Base-by-base conservation (phyloP, 2,113 vertebrate genomes). In the Mixornis gularis region DNA sequence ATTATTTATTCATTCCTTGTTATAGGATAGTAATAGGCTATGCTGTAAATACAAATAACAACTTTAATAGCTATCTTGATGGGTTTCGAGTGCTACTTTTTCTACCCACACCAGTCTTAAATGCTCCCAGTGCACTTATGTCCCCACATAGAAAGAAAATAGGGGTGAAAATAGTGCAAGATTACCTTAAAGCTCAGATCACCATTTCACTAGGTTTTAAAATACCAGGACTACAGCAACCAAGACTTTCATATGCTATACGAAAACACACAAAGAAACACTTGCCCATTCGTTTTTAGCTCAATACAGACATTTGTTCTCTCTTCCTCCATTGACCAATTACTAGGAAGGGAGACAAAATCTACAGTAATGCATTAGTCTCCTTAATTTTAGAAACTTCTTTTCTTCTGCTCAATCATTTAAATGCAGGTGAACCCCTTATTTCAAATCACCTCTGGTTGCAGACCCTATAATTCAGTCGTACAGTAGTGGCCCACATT, bases 371-470 rank as follows among this genome's bases (percentile, higher is more conserved):
- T 7, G 25, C 25, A 56, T 51, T 73, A 20, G 27, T 63, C 18
- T 63, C 30, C 48, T 73, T 65, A 56, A 62, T 30, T 77, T 83
- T 6, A 77, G 48, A 85, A 79, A 74, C 8, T 32, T 46, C 15
- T 87, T 66, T 52, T 80, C 70, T 73, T 41, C 55, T 79, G 8
- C 41, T 82, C 36, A 49, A 30, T 59, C 38, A 92, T 77, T 85
- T 65, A 85, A 85, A 83, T 36, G 34, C 70, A 89, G 41, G 71
- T 70, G 66, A 85, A 76, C 20, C 43, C 62, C 70, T 79, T 72
- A 51, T 66, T 93, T 80, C 87, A 79, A 91, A 65, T n/a, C 71
- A 90, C 34, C 55, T 73, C 76, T 82, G 71, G 40, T 0, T 91
- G 74, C 70, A 30, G 41, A 70, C 19, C n/a, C n/a, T 58, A 21